These are phyloP conservation scores for Caprella mutica DNA, from an alignment of 2,888 invertebrate species.

Conservation along the genomic window DNA sequence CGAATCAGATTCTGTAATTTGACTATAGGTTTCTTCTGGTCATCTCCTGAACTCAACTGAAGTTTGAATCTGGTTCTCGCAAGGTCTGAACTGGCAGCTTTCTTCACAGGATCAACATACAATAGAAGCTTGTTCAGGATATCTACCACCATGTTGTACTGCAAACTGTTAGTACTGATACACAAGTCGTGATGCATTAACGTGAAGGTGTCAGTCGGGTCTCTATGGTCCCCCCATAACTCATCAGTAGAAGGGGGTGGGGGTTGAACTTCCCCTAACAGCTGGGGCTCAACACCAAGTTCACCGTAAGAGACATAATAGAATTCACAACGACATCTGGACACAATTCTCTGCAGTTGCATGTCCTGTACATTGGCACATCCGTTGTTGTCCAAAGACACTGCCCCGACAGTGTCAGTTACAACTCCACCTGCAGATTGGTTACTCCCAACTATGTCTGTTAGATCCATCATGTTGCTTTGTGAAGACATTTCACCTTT, in stretches of 20 bases:
- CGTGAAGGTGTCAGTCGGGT: slow-evolving; percentile 91
- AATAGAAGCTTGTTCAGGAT: slow-evolving; percentile 93
- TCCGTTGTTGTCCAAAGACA: slow-evolving; percentile 15
- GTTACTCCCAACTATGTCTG: slow-evolving; percentile 66
- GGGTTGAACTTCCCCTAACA: slow-evolving; percentile 29
- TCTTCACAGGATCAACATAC: slow-evolving; percentile 70
- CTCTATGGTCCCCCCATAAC: slow-evolving; percentile 68
- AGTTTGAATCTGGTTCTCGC: slow-evolving; percentile 80
- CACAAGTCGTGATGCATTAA: slow-evolving; percentile 96
- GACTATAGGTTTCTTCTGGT: slow-evolving; percentile 82
- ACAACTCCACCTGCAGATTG: slow-evolving; percentile 96
- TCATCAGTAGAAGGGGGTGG: slow-evolving; percentile 45
- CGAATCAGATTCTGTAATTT: slow-evolving; percentile 67
- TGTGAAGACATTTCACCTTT: slow-evolving; percentile 53
- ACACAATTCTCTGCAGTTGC: slow-evolving; percentile 88
- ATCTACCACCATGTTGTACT: slow-evolving; percentile 94
- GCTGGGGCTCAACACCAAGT: slow-evolving; percentile 44
- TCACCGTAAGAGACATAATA: slow-evolving; percentile 92
- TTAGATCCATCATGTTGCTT: slow-evolving; percentile 70
- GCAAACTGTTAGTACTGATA: slow-evolving; percentile 72
- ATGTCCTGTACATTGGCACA: not conserved
- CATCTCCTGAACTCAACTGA: slow-evolving; percentile 79
- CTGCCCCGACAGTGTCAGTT: slow-evolving; percentile 72
- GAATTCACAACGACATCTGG: slow-evolving; percentile 94
- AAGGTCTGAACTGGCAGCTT: slow-evolving; percentile 24